Conservation (phyloP, 2,888 invertebrate species). For the Andrena fulva region DNA sequence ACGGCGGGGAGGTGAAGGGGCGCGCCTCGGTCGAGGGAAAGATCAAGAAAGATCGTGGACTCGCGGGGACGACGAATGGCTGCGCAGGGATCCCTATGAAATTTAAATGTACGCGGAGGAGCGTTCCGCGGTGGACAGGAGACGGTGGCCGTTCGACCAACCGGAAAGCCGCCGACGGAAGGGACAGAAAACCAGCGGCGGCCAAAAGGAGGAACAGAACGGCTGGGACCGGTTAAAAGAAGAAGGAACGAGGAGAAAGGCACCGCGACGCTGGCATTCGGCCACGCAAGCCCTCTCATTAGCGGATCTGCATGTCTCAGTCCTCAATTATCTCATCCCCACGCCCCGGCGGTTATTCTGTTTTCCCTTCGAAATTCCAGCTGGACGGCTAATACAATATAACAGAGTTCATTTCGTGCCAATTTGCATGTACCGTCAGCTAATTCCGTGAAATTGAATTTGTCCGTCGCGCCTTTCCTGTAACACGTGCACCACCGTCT, state of each 20-base stretch:
- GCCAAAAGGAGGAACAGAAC: constrained; percentile 15
- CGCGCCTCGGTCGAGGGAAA: neutral
- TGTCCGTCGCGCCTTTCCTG: constrained; percentile 77
- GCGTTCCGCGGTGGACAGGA: constrained; percentile 64
- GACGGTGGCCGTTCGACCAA: constrained; percentile 66
- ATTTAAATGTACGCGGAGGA: constrained; percentile 77
- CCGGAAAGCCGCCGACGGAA: constrained; percentile 55
- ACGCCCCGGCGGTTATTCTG: constrained; percentile 73
- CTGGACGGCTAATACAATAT: constrained; percentile 83
- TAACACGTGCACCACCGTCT: constrained; percentile 73
- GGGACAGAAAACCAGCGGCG: constrained; percentile 20
- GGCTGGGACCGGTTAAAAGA: constrained; percentile 41
- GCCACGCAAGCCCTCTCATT: constrained; percentile 80
- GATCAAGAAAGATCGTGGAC: constrained; percentile 51
- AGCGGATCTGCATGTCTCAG: constrained; percentile 83
- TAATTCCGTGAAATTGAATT: constrained; percentile 83
- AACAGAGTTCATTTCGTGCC: constrained; percentile 84
- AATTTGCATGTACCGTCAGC: constrained; percentile 83
- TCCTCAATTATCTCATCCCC: constrained; percentile 80
- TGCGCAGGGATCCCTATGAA: constrained; percentile 72
- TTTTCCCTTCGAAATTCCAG: constrained; percentile 82
- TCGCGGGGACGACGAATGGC: constrained; percentile 41
- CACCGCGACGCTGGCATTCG: constrained; percentile 49
- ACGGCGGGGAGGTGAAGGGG: neutral
- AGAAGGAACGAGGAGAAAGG: constrained; percentile 61